Conservation (phyloP, 35 echinoderm and acorn worm species). For the Lytechinus pictus region DNA sequence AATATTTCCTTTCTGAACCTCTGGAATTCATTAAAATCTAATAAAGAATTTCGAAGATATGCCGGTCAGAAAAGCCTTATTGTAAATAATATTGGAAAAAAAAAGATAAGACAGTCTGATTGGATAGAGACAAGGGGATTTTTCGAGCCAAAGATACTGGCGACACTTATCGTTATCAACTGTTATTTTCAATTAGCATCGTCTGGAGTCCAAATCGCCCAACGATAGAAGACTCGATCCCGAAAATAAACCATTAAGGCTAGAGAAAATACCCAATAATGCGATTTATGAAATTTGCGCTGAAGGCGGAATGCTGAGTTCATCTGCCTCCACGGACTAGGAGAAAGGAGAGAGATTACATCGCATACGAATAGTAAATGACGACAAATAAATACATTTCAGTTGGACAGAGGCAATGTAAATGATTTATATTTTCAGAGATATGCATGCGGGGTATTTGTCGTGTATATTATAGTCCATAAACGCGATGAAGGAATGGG, state of each 20-base stretch:
- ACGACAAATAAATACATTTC: neutral
- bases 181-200: slow-evolving; percentile 14
- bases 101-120: neutral
- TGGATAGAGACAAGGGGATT: slow-evolving; percentile 1
- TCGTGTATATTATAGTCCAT: too few relatives aligned
- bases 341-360: neutral
- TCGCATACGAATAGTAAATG: neutral
- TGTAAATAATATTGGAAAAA: neutral
- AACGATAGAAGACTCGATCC: slow-evolving; percentile 1
- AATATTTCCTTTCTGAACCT: neutral
- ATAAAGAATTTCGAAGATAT: neutral
- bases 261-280: slow-evolving; percentile 20
- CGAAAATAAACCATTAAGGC: slow-evolving; percentile 18
- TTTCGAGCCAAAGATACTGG: slow-evolving; percentile 1
- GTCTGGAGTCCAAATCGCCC: neutral
- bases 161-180: neutral
- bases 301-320: neutral
- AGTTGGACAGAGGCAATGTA: neutral
- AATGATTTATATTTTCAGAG: neutral
- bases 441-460: neutral
- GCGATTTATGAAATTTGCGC: slow-evolving; percentile 11
- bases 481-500: neutral
- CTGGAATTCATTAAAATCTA: neutral
- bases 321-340: neutral
- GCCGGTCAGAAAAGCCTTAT: neutral